phyloP scores from a whole-genome alignment of 2,113 vertebrate genomes.

The Clarias magur region DNA sequence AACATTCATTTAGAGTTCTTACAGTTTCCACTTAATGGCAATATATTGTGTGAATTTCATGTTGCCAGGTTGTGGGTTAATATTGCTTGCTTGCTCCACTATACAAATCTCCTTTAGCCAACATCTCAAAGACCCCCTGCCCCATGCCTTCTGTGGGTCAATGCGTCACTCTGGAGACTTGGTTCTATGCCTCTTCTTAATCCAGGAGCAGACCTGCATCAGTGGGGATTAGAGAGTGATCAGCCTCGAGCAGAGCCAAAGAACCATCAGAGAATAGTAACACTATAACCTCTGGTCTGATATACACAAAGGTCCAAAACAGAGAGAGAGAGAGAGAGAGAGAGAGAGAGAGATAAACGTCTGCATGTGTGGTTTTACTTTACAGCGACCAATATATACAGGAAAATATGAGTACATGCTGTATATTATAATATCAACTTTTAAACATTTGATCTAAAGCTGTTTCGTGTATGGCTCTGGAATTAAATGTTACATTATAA shows the following conservation, averaged over 20 bases:
- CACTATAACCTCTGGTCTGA: conserved; percentile 40
- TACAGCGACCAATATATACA: conserved; percentile 1
- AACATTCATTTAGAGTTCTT: neutral
- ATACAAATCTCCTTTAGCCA: neutral
- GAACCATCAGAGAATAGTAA: conserved; percentile 20
- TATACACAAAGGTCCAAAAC: neutral
- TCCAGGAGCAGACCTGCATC: conserved; percentile 46
- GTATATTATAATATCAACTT: neutral
- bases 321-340: neutral
- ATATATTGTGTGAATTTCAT: neutral
- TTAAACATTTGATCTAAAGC: neutral
- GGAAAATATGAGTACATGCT: neutral
- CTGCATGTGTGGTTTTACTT: neutral
- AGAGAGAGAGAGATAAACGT: neutral
- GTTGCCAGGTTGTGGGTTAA: neutral
- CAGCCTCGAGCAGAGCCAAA: conserved; percentile 26
- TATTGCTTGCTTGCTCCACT: neutral
- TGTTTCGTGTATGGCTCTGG: neutral
- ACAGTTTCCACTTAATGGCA: neutral
- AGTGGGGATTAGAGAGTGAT: conserved; percentile 51
- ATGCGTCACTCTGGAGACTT: conserved; percentile 24
- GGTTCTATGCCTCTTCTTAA: conserved; percentile 37
- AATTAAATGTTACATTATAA: too few species aligned
- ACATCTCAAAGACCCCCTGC: conserved; percentile 7
- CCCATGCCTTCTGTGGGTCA: conserved; percentile 7